A percentile compares a stretch with the other conserved stretches of the same genome.
phyloP scores from a whole-genome alignment of 23 tunicate genomes.

The Styela plicata region DNA sequence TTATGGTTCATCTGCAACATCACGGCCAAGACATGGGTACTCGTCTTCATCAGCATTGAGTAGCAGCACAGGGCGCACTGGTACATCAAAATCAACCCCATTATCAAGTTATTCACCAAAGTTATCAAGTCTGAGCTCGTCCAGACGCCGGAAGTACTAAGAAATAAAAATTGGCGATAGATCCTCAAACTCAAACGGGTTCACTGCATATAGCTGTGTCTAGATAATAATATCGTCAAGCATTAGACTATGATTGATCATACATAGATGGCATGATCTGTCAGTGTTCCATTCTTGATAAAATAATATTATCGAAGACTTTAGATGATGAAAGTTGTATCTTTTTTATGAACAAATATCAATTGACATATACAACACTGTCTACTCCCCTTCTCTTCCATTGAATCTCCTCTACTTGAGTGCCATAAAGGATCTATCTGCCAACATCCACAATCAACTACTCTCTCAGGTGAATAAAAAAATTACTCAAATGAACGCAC shows the following conservation, averaged over 20 bases:
- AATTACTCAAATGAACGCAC: neutral
- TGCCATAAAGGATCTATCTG: neutral
- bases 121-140: neutral
- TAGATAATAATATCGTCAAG: too few relatives aligned
- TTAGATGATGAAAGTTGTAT: too few relatives aligned
- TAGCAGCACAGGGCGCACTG: neutral
- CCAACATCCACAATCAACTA: neutral
- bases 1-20: conserved; percentile 2
- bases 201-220: neutral
- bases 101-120: neutral
- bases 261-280: too few relatives aligned
- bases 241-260: too few relatives aligned
- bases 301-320: too few relatives aligned
- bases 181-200: neutral
- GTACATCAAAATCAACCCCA: conserved; percentile 1
- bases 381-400: too few relatives aligned
- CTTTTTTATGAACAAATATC: too few relatives aligned
- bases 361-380: too few relatives aligned
- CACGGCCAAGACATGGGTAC: conserved; percentile 10
- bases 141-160: neutral
- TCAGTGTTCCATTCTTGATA: too few relatives aligned
- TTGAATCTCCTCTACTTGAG: neutral
- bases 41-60: neutral
- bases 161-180: neutral
- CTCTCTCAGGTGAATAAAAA: neutral